phyloP scores from a whole-genome alignment of 92 coral and sea anemone genomes.

The Bergia puertoricense region DNA sequence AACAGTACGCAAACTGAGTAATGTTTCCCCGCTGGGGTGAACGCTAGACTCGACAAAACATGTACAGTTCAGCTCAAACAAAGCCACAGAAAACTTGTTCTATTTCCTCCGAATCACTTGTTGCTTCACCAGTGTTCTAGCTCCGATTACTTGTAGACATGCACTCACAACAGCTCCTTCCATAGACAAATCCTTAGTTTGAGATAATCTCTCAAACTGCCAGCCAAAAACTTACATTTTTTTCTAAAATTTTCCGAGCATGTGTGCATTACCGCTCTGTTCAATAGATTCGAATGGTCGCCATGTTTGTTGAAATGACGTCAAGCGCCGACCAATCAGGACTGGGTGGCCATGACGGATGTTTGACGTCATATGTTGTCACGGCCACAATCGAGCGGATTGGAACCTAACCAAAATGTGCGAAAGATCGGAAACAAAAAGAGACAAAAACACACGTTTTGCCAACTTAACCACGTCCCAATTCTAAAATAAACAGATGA shows the following conservation, averaged over 20 bases:
- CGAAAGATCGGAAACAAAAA: neutral
- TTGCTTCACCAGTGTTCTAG: constrained; percentile 6
- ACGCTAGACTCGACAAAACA: constrained; percentile 45
- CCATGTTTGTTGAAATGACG: constrained; percentile 95
- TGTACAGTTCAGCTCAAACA: constrained; percentile 37
- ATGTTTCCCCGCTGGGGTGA: constrained; percentile 36
- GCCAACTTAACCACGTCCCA: neutral
- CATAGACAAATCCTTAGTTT: constrained; percentile 21
- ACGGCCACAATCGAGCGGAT: constrained; percentile 14
- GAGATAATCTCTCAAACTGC: constrained; percentile 39
- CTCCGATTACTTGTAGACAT: neutral
- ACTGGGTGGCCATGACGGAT: neutral
- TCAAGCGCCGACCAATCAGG: constrained; percentile 76
- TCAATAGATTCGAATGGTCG: constrained; percentile 53
- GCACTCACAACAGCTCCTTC: constrained; percentile 3
- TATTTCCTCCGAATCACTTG: constrained; percentile 10
- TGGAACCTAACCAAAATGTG: neutral
- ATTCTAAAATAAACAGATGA: neutral
- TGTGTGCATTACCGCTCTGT: constrained; percentile 31
- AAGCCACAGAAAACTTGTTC: neutral
- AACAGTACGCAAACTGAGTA: constrained; percentile 25
- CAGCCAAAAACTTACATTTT: constrained; percentile 16
- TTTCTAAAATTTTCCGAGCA: constrained; percentile 21
- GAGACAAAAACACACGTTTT: neutral
- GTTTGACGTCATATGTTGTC: constrained; percentile 43